Evolutionary conservation across 2,888 invertebrate species (phyloP), one percentile per base, ranked within the genome.

Genomic region (Andricus curvator): DNA sequence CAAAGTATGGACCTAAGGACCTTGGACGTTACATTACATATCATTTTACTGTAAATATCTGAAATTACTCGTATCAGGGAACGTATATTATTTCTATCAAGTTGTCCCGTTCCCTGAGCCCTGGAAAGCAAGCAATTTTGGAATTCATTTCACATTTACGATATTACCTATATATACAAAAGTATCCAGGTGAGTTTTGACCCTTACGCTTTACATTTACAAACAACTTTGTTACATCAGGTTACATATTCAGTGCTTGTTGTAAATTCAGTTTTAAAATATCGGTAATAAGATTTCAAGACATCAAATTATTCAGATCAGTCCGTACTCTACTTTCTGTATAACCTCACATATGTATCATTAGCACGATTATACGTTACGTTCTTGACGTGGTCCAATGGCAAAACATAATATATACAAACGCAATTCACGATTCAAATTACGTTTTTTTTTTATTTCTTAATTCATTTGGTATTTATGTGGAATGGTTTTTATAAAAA

Each of bases 1-100:
- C 70, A 51, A 70, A 70, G 70, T 70, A 48, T 70, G 70, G 20
- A 41, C n/a, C n/a, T 51, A 11, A 48, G 70, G 29, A 62, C 25
- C 62, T 4, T 62, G 15, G 22, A 4, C 15, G 25, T 22, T 22
- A 60, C 17, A 48, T 22, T 22, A 48, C 67, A 67, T 67, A 67
- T 67, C 67, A 37, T 67, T 44, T 67, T 25, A 48, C 17, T 68
- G 25, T 44, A 68, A 44, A 68, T 68, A 48, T 44, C 25, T 25
- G 15, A 25, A 25, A 68, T 68, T 68, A 41, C 25, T 68, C 22
- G 68, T 68, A 68, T 25, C 51, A 70, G 48, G 51, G 9, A 33
- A 51, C 29, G 17, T 8, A 51, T 22, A n/a, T 48, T 51, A 17
- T 70, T 29, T 51, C 20, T 20, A 51, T 51, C 51, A 6, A 29